A percentile compares a stretch with the other conserved stretches of the same genome.
phyloP scores from a whole-genome alignment of 2,113 vertebrate species.

The Axis porcinus region DNA sequence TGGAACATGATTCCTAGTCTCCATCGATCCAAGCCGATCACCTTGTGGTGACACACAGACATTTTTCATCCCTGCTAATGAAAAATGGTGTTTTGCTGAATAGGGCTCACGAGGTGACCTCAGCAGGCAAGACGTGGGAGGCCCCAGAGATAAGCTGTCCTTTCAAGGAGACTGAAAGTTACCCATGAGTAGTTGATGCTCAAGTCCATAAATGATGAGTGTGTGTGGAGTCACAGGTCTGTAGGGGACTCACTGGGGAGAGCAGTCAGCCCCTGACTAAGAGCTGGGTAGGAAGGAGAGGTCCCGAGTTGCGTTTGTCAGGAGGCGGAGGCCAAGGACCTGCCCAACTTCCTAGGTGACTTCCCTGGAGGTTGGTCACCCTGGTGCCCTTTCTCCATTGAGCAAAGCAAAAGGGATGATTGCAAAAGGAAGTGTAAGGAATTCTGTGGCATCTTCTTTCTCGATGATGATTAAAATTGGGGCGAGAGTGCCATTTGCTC shows the following conservation, averaged over 20 bases:
- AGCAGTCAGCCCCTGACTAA: neutral
- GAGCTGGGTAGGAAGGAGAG: neutral
- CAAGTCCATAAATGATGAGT: neutral
- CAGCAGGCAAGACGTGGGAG: neutral
- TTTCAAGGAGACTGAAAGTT: neutral
- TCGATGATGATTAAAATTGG: neutral
- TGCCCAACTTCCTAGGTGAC: neutral
- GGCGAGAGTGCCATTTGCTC: neutral
- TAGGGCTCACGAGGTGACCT: neutral
- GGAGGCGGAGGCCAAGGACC: neutral
- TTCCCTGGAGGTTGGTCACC: neutral
- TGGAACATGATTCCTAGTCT: neutral
- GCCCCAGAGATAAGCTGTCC: neutral
- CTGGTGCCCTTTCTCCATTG: neutral
- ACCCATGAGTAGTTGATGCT: neutral
- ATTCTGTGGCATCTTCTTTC: neutral
- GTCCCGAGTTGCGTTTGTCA: neutral
- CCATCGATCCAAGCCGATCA: neutral
- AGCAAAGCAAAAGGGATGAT: neutral
- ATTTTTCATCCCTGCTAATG: conserved; percentile 12
- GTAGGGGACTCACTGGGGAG: neutral
- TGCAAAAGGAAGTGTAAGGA: neutral
- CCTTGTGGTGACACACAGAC: neutral
- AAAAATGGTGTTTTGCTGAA: conserved; percentile 31
- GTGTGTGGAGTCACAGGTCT: neutral